A percentile compares a stretch with the other conserved stretches of the same genome.
Evolutionary conservation across 1,140 invertebrate species (phyloP).

Genomic region (Drosophila santomea): DNA sequence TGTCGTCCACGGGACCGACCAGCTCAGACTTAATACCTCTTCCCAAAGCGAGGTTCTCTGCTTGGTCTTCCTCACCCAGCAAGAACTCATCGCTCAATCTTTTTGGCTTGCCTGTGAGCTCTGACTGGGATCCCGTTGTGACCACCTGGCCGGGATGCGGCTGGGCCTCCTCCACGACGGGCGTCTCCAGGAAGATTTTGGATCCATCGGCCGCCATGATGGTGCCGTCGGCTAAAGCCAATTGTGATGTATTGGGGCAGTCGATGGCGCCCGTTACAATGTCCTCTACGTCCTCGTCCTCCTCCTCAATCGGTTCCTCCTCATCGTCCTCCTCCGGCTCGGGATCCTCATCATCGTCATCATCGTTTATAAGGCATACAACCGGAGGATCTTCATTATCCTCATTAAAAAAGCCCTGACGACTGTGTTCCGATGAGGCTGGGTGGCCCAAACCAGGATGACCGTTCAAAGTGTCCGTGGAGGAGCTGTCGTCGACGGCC

Average conservation of each 20-base stretch:
- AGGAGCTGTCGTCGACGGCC: constrained; percentile 75
- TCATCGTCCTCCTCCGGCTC: constrained; percentile 55
- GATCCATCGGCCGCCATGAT: constrained; percentile 73
- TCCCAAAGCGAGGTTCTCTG: constrained; percentile 9
- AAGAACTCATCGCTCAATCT: constrained; percentile 82
- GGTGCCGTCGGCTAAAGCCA: constrained; percentile 57
- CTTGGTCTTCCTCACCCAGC: constrained; percentile 44
- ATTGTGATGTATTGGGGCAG: constrained; percentile 68
- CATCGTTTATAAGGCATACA: constrained; percentile 68
- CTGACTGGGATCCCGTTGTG: constrained; percentile 18
- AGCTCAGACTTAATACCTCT: constrained; percentile 49
- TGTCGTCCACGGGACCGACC: constrained; percentile 5
- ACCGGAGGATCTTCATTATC: constrained; percentile 67
- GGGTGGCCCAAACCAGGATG: constrained; percentile 17
- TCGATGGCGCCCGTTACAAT: constrained; percentile 32
- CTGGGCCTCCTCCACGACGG: constrained; percentile 75
- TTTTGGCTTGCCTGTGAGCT: constrained; percentile 73
- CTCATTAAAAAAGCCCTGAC: constrained; percentile 69
- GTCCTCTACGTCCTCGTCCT: constrained; percentile 35
- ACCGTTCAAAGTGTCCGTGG: constrained; percentile 67
- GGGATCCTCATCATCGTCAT: constrained; percentile 43
- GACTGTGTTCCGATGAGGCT: constrained; percentile 43
- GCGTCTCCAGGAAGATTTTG: constrained; percentile 80
- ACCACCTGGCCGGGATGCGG: constrained; percentile 31
- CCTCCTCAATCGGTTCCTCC: constrained; percentile 52